Evolutionary conservation across 1,140 invertebrate species (phyloP), one percentile per base, ranked within the genome.

Genomic region (Solenopsis invicta): DNA sequence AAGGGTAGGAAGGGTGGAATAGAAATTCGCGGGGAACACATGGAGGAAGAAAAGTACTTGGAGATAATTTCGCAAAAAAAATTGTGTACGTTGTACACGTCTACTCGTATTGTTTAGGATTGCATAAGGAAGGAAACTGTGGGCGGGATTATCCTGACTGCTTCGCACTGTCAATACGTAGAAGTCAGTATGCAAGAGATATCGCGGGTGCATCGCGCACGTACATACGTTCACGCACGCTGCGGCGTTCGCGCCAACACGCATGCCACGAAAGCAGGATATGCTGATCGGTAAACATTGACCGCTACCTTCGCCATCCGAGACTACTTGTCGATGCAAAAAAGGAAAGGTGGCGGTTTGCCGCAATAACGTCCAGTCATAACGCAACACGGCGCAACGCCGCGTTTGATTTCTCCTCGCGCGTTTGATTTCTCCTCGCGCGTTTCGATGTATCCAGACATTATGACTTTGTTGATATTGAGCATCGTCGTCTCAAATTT

Each of bases 41-140:
- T 2, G 54, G 18, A 67, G n/a, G 18, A 69, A 18, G 18, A 2
- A 50, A 34, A 61, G 21, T 50, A 45, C 37, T 37, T n/a, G 10
- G 16, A 77, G 72, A 41, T 64, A 66, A 50, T 69, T 50, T 50
- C 0, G 18, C 16, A 9, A 69, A 59, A 24, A 18, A 48, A 37
- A 18, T 48, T 13, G 71, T n/a, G 71, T n/a, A 54, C 41, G 13
- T 24, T 41, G 24, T 45, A 34, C 41, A 1, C 13, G 12, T 29
- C n/a, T 18, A 52, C n/a, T 80, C n/a, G 34, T 29, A 18, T 80
- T 54, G 62, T 41, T 69, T 41, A 24, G 13, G 4, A 86, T 77
- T 52, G 86, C 88, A 91, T 87, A 82, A 91, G 77, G 76, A 75
- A 45, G 71, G 69, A 61, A 81, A 80, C 29, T 10, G 74, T 16